Evolutionary conservation across 1,140 invertebrate genomes (phyloP).

Genomic region (Diorhabda sublineata): DNA sequence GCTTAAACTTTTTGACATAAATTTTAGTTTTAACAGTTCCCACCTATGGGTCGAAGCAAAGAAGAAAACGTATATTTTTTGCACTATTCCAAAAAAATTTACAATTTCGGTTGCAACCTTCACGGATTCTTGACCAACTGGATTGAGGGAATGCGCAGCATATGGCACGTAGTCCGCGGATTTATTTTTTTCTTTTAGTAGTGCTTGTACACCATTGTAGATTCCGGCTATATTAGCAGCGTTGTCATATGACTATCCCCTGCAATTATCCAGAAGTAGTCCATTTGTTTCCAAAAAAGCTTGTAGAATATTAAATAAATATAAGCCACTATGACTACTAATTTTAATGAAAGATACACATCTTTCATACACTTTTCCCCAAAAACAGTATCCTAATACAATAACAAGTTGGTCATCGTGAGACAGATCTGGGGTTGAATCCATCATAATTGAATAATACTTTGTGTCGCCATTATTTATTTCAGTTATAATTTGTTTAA

Average conservation of each 20-base stretch:
- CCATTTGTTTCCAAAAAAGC: no score
- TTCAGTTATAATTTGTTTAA: no score
- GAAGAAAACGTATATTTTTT: conserved; percentile 7
- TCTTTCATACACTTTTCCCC: no score
- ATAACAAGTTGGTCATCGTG: neutral
- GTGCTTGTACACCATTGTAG: neutral
- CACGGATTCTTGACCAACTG: neutral
- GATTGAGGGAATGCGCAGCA: neutral
- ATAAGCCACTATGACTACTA: no score
- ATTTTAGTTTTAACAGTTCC: neutral
- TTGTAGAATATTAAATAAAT: no score
- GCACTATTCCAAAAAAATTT: neutral
- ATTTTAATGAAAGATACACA: no score
- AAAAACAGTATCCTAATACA: conserved; percentile 7
- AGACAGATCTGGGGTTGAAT: no score
- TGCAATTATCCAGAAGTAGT: neutral
- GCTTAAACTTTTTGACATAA: neutral
- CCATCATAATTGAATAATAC: no score
- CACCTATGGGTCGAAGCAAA: conserved; percentile 9
- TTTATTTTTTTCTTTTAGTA: neutral
- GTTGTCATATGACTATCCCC: neutral
- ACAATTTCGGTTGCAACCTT: neutral
- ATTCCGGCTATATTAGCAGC: no score
- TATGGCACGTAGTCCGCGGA: no score
- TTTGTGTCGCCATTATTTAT: no score